These are phyloP conservation scores for Yponomeuta sedellus DNA, from an alignment of 2,888 invertebrate genomes.

Conservation along the genomic window DNA sequence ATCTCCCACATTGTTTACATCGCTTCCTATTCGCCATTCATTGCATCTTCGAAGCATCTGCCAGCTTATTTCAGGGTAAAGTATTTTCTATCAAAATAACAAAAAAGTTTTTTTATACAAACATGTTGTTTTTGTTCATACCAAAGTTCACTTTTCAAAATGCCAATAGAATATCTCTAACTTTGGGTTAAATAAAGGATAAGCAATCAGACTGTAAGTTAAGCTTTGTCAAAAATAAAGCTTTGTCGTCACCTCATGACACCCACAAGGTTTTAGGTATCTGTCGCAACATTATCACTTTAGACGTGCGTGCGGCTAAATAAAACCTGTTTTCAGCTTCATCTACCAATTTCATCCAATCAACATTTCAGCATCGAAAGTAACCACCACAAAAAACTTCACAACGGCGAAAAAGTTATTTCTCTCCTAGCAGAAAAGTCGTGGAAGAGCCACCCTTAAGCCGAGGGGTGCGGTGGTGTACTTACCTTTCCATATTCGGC, in stretches of 20 bases:
- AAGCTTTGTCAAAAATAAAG: too few relatives aligned
- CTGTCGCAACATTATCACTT: too few relatives aligned
- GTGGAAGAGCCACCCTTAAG: not conserved
- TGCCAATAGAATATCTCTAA: too few relatives aligned
- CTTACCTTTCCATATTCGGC: conserved; percentile 72
- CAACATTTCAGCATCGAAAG: not conserved
- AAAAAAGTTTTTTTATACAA: too few relatives aligned
- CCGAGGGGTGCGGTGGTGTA: conserved; percentile 20
- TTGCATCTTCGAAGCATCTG: not conserved
- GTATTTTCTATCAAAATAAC: not conserved
- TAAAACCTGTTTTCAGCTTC: not conserved
- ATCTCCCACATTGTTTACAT: conserved; percentile 1
- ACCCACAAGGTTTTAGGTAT: too few relatives aligned
- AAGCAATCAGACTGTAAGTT: too few relatives aligned
- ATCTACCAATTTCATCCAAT: not conserved
- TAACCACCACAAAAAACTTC: not conserved
- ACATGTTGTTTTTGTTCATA: too few relatives aligned
- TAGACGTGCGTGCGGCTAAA: too few relatives aligned
- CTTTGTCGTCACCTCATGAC: too few relatives aligned
- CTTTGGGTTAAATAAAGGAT: too few relatives aligned
- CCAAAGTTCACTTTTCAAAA: too few relatives aligned
- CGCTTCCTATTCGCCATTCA: not conserved
- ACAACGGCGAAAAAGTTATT: too few relatives aligned
- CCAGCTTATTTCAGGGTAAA: not conserved
- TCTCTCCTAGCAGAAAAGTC: not conserved